Conservation (phyloP, 1,140 invertebrate species). For the Rhagoletis pomonella region DNA sequence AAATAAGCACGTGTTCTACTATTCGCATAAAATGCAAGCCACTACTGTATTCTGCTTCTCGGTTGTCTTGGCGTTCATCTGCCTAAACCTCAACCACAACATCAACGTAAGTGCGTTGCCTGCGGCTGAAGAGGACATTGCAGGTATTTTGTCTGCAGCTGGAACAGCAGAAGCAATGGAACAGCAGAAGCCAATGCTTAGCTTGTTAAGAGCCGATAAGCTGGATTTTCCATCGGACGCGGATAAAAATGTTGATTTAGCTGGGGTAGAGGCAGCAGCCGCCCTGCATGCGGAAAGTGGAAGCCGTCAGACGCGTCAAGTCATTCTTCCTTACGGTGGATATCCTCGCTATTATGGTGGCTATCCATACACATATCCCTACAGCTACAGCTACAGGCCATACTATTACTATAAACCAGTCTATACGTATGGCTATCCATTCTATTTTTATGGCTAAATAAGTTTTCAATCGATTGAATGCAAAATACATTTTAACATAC, state of each 20-base stretch:
- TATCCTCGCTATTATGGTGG: neutral
- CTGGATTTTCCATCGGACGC: neutral
- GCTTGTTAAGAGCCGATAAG: neutral
- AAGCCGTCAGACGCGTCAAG: neutral
- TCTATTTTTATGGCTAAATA: neutral
- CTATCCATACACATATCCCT: slow-evolving; percentile 15
- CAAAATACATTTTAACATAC: too few species aligned
- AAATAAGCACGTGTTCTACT: neutral
- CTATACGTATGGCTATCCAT: slow-evolving; percentile 12
- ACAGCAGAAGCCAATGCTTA: neutral
- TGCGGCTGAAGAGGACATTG: neutral
- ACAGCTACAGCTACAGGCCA: slow-evolving; percentile 18
- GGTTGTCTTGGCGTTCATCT: neutral
- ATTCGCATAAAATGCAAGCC: neutral
- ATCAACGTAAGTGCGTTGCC: neutral
- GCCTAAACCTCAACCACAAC: neutral
- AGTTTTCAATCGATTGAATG: neutral
- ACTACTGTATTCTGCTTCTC: neutral
- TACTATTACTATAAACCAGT: neutral
- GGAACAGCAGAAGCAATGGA: neutral
- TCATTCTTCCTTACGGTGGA: neutral
- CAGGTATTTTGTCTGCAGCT: neutral
- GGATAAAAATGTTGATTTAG: neutral
- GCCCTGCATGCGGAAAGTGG: neutral
- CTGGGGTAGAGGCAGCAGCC: neutral